Evolutionary conservation across 2,113 vertebrate species (phyloP).

Genomic region (Rhinichthys klamathensis): DNA sequence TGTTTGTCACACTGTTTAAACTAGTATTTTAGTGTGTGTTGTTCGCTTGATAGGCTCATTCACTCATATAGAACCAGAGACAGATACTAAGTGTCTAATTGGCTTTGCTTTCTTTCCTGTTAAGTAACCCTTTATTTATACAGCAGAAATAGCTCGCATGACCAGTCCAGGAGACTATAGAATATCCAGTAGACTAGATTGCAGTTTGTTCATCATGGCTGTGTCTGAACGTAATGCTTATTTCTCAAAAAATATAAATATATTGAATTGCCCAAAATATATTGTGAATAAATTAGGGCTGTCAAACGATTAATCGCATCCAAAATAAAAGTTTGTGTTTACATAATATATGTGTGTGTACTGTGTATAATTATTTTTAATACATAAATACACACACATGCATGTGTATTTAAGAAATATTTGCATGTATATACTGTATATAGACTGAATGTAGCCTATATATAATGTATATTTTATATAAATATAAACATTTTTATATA

Average conservation of each 20-base stretch:
- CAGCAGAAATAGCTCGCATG: background rate
- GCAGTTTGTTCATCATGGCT: background rate
- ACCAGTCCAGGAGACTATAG: background rate
- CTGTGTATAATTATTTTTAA: too few species aligned
- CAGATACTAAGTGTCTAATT: background rate
- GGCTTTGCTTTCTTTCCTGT: background rate
- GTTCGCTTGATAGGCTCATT: background rate
- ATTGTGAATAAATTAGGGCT: background rate
- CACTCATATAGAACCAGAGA: background rate
- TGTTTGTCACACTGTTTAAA: background rate
- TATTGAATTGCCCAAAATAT: background rate
- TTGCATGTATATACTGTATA: too few species aligned
- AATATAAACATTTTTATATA: too few species aligned
- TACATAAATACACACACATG: too few species aligned
- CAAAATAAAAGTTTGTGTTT: too few species aligned
- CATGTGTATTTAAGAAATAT: too few species aligned
- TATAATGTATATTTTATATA: too few species aligned
- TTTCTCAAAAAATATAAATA: background rate
- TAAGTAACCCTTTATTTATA: background rate
- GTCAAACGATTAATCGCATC: too few species aligned
- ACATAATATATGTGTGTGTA: too few species aligned
- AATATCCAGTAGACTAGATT: background rate
- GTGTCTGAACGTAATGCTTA: background rate
- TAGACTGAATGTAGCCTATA: too few species aligned
- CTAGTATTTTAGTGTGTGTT: background rate